A percentile compares a stretch with the other conserved stretches of the same genome.
phyloP scores from a whole-genome alignment of 1,140 invertebrate species.

The Pantala flavescens region DNA sequence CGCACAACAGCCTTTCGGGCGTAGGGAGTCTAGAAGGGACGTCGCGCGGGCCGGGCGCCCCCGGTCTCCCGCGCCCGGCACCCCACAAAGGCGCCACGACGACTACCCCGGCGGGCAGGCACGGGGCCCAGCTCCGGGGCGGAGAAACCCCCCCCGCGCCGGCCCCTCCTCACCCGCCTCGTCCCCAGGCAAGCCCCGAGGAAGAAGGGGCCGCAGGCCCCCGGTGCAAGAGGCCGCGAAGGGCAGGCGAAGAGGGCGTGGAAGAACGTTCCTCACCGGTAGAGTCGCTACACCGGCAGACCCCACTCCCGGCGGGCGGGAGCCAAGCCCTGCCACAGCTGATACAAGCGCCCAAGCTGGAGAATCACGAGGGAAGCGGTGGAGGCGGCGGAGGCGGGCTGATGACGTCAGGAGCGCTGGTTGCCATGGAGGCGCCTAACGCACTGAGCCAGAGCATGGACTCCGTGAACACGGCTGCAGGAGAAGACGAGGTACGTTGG shows the following conservation, averaged over 20 bases:
- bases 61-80: not conserved
- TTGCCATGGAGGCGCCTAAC: conserved; percentile 35
- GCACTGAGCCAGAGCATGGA: conserved; percentile 78
- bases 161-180: not conserved
- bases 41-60: not conserved
- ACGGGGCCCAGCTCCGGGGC: not conserved
- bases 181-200: not conserved
- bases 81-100: not conserved
- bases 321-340: not conserved
- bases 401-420: conserved; percentile 6
- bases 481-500: conserved; percentile 75
- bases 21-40: too few relatives aligned
- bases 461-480: conserved; percentile 80
- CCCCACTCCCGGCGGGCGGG: not conserved
- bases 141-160: not conserved
- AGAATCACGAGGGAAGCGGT: not conserved
- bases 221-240: not conserved
- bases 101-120: not conserved
- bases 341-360: not conserved
- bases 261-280: not conserved
- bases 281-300: too few relatives aligned
- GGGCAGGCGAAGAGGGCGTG: not conserved
- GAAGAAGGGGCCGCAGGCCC: not conserved
- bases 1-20: too few relatives aligned
- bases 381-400: not conserved